A percentile compares a stretch with the other conserved stretches of the same genome.
Conservation (phyloP, 2,113 vertebrate genomes). For the Peromyscus leucopus region DNA sequence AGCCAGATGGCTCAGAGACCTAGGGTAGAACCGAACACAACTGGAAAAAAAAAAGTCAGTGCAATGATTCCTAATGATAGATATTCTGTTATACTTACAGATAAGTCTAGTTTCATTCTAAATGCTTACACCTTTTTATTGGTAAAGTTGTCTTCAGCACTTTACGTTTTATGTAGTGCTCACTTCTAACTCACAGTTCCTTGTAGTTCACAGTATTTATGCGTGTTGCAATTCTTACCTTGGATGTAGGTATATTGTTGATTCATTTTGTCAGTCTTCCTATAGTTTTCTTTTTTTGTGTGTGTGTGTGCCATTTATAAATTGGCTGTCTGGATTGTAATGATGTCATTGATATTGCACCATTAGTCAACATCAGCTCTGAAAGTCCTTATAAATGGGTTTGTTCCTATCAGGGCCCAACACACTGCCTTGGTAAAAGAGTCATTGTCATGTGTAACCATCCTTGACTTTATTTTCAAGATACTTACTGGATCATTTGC, state of each 20-base stretch:
- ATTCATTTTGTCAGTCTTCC: conserved; percentile 54
- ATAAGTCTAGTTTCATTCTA: conserved; percentile 2
- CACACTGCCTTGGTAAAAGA: neutral
- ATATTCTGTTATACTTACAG: neutral
- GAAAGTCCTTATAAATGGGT: neutral
- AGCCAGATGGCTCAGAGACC: neutral
- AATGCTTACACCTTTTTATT: neutral
- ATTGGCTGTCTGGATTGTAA: neutral
- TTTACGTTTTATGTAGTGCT: neutral
- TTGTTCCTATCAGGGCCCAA: neutral
- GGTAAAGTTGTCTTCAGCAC: conserved; percentile 20
- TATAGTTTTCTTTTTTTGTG: neutral
- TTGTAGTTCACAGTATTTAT: neutral
- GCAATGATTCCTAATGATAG: neutral
- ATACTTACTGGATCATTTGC: neutral
- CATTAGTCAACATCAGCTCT: neutral
- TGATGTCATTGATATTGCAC: neutral
- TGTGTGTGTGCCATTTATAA: conserved; percentile 25
- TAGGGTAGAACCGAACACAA: neutral
- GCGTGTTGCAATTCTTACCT: neutral
- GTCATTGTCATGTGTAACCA: neutral
- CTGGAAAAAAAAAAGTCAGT: neutral
- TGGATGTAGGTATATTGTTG: neutral
- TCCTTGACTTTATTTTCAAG: neutral
- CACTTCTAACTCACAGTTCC: neutral